Conservation (phyloP, 1,140 invertebrate species). For the Orussus abietinus region DNA sequence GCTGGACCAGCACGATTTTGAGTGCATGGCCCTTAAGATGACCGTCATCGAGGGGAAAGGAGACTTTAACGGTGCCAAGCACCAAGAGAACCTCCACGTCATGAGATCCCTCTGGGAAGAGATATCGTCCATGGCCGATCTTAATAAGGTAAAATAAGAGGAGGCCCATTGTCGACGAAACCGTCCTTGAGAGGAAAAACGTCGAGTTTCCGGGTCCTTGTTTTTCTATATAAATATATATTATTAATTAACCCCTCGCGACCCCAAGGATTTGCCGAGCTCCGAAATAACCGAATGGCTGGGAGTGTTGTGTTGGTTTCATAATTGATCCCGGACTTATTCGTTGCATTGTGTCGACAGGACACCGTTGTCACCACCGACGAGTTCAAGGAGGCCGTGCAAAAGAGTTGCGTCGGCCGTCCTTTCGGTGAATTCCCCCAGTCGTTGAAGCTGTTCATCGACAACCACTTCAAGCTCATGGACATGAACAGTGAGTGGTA, state of each 20-base stretch:
- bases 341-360: conserved; percentile 52
- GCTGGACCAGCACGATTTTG: conserved; percentile 75
- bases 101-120: conserved; percentile 82
- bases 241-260: neutral
- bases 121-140: conserved; percentile 76
- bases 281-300: neutral
- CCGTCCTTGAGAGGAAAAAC: neutral
- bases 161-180: neutral
- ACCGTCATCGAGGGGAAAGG: conserved; percentile 79
- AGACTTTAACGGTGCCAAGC: conserved; percentile 64
- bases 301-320: neutral
- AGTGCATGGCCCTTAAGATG: conserved; percentile 73
- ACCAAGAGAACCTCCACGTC: conserved; percentile 74
- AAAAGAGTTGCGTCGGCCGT: conserved; percentile 74
- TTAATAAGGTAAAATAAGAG: conserved; percentile 66
- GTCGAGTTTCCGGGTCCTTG: neutral
- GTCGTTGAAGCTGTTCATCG: conserved; percentile 78
- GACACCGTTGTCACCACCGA: conserved; percentile 75
- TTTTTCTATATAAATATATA: conserved; percentile 7
- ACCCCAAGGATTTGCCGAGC: too few species aligned
- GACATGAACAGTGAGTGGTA: conserved; percentile 64
- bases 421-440: conserved; percentile 76
- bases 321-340: conserved; percentile 4
- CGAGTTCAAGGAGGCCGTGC: conserved; percentile 77
- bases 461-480: conserved; percentile 74